These are phyloP conservation scores for Pyrocoelia pectoralis DNA, from an alignment of 2,888 invertebrate genomes.

Conservation along the genomic window DNA sequence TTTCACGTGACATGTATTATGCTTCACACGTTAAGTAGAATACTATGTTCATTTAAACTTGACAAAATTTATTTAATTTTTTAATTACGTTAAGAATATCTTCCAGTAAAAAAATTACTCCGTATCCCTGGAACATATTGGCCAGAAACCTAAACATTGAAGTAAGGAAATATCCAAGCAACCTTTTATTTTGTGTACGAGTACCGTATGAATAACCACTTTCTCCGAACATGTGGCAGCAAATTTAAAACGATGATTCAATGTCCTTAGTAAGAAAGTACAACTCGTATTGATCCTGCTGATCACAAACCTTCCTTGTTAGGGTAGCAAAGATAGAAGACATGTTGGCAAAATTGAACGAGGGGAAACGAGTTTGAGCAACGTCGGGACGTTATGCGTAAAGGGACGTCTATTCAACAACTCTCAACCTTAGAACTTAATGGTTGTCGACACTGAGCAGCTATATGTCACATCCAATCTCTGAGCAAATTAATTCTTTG, in stretches of 20 bases:
- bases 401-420: conserved; percentile 46
- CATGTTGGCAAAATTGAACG: conserved; percentile 36
- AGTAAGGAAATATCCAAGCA: no score
- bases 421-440: conserved; percentile 45
- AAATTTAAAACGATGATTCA: background rate
- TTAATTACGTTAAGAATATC: conserved; percentile 16
- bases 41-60: conserved; percentile 46
- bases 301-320: conserved; percentile 43
- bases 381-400: conserved; percentile 34
- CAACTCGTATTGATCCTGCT: conserved; percentile 46
- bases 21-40: conserved; percentile 49
- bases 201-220: no score
- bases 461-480: conserved; percentile 40
- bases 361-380: conserved; percentile 33
- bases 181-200: no score
- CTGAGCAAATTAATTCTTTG: conserved; percentile 22
- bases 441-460: conserved; percentile 45
- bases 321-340: conserved; percentile 39
- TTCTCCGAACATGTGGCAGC: no score
- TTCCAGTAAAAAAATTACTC: no score
- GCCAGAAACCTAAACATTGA: no score
- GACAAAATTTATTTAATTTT: conserved; percentile 32
- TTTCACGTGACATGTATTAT: conserved; percentile 48
- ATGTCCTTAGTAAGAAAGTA: conserved; percentile 39
- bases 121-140: no score